Conservation (phyloP, 2,888 invertebrate genomes). For the Blastobasis lacticolella region DNA sequence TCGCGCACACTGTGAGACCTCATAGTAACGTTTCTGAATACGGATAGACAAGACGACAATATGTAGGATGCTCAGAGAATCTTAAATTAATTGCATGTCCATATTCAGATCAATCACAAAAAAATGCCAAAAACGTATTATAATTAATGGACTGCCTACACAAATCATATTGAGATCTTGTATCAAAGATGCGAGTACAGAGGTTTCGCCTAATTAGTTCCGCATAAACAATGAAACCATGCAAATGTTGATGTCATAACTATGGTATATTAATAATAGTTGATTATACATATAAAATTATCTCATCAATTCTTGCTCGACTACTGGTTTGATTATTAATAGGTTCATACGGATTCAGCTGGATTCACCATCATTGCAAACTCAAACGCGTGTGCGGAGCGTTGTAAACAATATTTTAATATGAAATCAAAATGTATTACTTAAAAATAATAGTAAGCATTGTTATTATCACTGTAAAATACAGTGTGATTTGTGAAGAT, state of each 20-base stretch:
- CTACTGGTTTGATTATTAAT: slow-evolving; percentile 45
- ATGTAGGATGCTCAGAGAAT: no score
- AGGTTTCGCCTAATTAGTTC: slow-evolving; percentile 14
- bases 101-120: no score
- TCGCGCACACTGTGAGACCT: no score
- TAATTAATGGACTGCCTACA: no score
- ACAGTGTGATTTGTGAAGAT: slow-evolving; percentile 20
- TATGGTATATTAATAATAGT: slow-evolving; percentile 20
- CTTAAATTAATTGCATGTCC: no score
- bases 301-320: slow-evolving; percentile 43
- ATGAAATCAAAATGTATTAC: slow-evolving; percentile 18
- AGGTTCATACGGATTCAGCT: slow-evolving; percentile 28
- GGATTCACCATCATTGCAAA: slow-evolving; percentile 47
- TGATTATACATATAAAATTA: slow-evolving; percentile 18
- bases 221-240: slow-evolving; percentile 16
- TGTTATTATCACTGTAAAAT: slow-evolving; percentile 12
- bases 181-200: background rate
- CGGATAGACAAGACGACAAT: no score
- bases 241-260: slow-evolving; percentile 32
- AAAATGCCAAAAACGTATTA: no score
- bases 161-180: background rate
- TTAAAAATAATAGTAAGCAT: slow-evolving; percentile 15
- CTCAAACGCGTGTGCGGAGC: slow-evolving; percentile 37
- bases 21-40: no score
- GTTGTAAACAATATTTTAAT: slow-evolving; percentile 21